These are phyloP conservation scores for Paguma larvata DNA, from an alignment of 2,797 vertebrate genomes.

Conservation along the genomic window DNA sequence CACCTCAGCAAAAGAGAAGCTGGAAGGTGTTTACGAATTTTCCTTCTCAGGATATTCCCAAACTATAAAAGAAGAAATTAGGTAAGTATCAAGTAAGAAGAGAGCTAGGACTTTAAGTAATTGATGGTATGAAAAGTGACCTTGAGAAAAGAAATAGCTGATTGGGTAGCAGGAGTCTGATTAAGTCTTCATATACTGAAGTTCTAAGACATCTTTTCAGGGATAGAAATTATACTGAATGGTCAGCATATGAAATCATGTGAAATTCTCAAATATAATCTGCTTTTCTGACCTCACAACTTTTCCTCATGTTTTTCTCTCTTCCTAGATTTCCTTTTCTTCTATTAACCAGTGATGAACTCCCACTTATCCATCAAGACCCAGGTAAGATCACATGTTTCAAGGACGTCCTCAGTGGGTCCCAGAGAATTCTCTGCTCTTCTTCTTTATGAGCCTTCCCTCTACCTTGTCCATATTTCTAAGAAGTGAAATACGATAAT, in stretches of 20 bases:
- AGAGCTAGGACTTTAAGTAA: slow-evolving; percentile 33
- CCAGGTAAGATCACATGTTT: background rate
- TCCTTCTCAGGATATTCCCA: background rate
- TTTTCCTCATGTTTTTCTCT: background rate
- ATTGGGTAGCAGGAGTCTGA: background rate
- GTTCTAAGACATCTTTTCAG: background rate
- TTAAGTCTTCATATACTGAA: background rate
- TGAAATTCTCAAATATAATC: background rate
- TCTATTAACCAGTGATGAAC: background rate
- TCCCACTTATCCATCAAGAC: background rate
- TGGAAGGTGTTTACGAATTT: background rate
- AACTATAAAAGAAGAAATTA: slow-evolving; percentile 10
- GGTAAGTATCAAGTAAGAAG: background rate
- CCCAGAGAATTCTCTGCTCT: background rate
- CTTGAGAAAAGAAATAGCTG: background rate
- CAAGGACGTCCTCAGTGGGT: background rate
- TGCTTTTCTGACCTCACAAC: background rate
- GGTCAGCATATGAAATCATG: background rate
- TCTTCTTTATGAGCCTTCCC: background rate
- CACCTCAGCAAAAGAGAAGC: background rate
- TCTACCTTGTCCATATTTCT: background rate
- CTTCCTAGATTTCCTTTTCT: background rate
- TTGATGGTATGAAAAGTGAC: background rate
- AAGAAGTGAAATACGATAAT: background rate
- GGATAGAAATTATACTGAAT: background rate